Evolutionary conservation across 2,888 invertebrate genomes (phyloP).

Genomic region (Panzeria rudis): DNA sequence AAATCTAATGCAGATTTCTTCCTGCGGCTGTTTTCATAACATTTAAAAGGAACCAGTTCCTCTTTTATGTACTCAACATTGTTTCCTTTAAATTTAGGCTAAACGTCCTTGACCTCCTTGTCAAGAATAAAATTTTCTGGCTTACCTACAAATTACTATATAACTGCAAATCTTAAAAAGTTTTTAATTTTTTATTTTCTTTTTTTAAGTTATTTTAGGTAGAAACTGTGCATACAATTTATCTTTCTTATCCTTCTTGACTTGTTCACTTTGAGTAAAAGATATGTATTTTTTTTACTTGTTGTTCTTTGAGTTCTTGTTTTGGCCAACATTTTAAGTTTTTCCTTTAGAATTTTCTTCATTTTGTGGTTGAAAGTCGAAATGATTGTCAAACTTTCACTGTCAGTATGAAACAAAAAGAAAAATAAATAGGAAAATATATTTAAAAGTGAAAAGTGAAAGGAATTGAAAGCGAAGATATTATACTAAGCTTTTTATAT

Average conservation of each 20-base stretch:
- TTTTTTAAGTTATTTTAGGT: neutral
- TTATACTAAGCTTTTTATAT: constrained; percentile 40
- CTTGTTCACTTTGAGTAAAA: constrained; percentile 52
- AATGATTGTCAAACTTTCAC: constrained; percentile 64
- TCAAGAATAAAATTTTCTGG: constrained; percentile 31
- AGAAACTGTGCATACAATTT: constrained; percentile 16
- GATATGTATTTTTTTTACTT: neutral
- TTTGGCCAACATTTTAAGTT: constrained; percentile 48
- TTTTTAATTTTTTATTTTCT: constrained; percentile 27
- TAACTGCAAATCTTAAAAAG: constrained; percentile 46
- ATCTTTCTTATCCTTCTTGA: constrained; percentile 25
- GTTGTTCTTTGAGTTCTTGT: constrained; percentile 2
- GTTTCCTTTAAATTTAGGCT: constrained; percentile 24
- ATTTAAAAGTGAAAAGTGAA: constrained; percentile 16
- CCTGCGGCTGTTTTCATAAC: constrained; percentile 5
- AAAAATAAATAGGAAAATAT: neutral
- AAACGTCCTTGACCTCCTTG: constrained; percentile 54
- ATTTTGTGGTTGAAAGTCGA: constrained; percentile 51
- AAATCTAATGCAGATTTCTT: constrained; percentile 31
- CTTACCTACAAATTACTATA: constrained; percentile 51
- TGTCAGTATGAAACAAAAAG: constrained; percentile 54
- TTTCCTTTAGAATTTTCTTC: constrained; percentile 15
- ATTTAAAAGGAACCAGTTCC: constrained; percentile 9
- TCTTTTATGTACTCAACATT: constrained; percentile 3
- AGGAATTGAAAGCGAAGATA: constrained; percentile 54